These are phyloP conservation scores for Podarcis raffonei DNA, from an alignment of 2,113 vertebrate species.

Conservation along the genomic window DNA sequence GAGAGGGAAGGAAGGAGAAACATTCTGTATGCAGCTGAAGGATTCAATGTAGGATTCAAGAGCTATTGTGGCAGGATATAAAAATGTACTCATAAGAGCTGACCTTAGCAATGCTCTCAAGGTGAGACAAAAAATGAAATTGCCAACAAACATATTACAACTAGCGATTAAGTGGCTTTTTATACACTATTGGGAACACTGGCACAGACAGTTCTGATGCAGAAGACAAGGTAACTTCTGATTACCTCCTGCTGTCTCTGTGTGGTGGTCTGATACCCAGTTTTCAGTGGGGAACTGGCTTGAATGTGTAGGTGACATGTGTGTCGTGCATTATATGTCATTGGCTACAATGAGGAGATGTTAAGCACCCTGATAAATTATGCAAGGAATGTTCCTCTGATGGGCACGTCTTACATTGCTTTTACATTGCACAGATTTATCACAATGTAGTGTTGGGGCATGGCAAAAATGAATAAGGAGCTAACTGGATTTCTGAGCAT, in stretches of 20 bases:
- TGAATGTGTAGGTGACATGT: conserved; percentile 34
- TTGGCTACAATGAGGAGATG: conserved; percentile 30
- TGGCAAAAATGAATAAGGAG: conserved; percentile 19
- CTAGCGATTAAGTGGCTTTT: conserved; percentile 58
- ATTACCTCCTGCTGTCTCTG: conserved; percentile 35
- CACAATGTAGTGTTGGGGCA: not conserved
- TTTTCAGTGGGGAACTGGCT: conserved; percentile 46
- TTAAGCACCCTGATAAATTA: conserved; percentile 51
- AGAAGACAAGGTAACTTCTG: conserved; percentile 52
- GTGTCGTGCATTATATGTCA: conserved; percentile 15
- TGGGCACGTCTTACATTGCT: conserved; percentile 24
- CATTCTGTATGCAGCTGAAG: conserved; percentile 60
- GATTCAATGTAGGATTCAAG: conserved; percentile 60
- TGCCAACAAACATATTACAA: conserved; percentile 61
- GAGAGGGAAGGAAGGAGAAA: conserved; percentile 28
- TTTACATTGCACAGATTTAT: conserved; percentile 6
- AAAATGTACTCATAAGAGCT: conserved; percentile 59
- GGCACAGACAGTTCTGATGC: conserved; percentile 41
- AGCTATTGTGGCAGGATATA: conserved; percentile 56
- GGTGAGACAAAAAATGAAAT: conserved; percentile 63
- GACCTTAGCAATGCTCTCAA: conserved; percentile 67
- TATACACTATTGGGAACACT: conserved; percentile 41
- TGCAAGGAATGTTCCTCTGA: conserved; percentile 11
- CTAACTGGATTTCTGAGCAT: conserved; percentile 4
- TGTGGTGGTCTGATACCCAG: conserved; percentile 29